Base-by-base conservation (phyloP, 2,113 vertebrate species). In the Desmodus rotundus region DNA sequence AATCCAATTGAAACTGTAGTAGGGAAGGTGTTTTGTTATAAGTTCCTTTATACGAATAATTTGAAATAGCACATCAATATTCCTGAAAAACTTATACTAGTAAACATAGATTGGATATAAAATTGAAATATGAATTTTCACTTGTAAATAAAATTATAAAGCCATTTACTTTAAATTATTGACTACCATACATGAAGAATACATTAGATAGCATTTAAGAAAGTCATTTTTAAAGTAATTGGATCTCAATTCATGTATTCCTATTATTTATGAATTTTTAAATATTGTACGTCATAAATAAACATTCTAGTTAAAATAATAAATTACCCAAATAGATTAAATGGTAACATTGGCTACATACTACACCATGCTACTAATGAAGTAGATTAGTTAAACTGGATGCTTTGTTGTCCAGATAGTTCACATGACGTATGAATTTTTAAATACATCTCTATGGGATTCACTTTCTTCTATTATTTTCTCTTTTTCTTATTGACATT, bases 261-360 rank as follows among this genome's bases (percentile, higher is more conserved):
- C 93, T 97, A 97, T 93, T 98, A 97, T 98, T 98, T 98, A 98
- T 98, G 95, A 97, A 98, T 97, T 97, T 98, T 98, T 98, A 98
- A 98, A 93, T 96, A 97, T 96, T 98, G 85, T 93, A 98, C 88
- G 93, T 98, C 87, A 97, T 97, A 98, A 98, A 98, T 98, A 97
- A 97, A 97, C 96, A 97, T 98, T 94, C 28, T 56, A 95, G 97
- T 98, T 98, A 97, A 98, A 98, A 96, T 83, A 97, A 98, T 98
- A 97, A 97, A 98, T 98, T 98, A 98, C 98, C 98, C 95, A 98
- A 96, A 92, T 38, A 85, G 77, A 89, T 24, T 22, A 97, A 98
- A 98, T 97, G 68, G 85, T 93, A 97, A 97, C 93, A 94, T 94
- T 97, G 81, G 94, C 83, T 96, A 98, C 96, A 87, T 93, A 95